A percentile compares a stretch with the other conserved stretches of the same genome.
Conservation (phyloP, 2,113 vertebrate species). For the Empidonax traillii region DNA sequence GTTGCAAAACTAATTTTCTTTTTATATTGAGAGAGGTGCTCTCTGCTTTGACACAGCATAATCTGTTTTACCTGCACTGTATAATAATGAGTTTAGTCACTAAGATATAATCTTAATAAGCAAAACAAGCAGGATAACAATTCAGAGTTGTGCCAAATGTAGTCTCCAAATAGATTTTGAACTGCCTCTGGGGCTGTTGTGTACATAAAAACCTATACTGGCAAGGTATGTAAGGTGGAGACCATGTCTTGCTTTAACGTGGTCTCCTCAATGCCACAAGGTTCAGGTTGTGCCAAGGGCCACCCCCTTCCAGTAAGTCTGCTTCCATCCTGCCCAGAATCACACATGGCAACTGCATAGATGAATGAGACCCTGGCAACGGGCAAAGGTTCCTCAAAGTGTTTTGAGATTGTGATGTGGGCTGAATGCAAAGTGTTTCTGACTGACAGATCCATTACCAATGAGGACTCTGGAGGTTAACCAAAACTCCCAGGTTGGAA, state of each 20-base stretch:
- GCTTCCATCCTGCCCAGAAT: neutral
- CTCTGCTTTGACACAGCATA: neutral
- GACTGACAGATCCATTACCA: neutral
- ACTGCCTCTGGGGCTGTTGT: neutral
- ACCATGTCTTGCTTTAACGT: neutral
- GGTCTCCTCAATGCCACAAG: neutral
- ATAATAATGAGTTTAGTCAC: constrained; percentile 48
- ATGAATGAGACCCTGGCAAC: neutral
- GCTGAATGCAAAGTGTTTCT: neutral
- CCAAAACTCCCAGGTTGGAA: neutral
- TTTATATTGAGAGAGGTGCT: neutral
- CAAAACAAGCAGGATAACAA: constrained; percentile 26
- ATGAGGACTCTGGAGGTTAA: neutral
- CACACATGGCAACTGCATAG: neutral
- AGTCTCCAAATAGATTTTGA: neutral
- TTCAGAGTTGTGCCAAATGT: neutral
- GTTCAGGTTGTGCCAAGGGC: neutral
- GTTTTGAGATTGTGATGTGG: neutral
- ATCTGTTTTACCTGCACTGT: constrained; percentile 11
- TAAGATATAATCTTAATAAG: constrained; percentile 58
- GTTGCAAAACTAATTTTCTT: constrained; percentile 48
- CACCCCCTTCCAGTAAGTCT: neutral
- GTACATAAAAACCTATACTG: neutral
- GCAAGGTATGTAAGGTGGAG: neutral
- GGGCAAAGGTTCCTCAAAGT: neutral